Evolutionary conservation across 2,797 vertebrate genomes (phyloP), one percentile per base, ranked within the genome.

Genomic region (Pelodytes ibericus): DNA sequence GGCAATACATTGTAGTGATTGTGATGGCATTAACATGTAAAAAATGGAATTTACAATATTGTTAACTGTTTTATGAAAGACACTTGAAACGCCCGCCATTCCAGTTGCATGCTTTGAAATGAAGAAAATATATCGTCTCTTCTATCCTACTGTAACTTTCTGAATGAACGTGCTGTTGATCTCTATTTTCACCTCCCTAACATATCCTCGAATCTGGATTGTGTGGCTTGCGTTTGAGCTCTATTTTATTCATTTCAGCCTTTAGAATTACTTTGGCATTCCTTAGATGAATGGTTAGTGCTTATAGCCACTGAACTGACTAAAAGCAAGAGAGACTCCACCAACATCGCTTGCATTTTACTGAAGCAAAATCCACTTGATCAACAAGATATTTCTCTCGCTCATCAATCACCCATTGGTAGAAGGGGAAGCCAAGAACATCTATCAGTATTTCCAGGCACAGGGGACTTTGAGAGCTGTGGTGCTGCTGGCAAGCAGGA

Each of bases 231-330:
- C 9, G 47, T n/a, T 44, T 63, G 24, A 22, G 15, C 2, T 80
- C 66, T 56, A 47, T 11, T 73, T 24, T 84, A 66, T 88, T 81
- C 81, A 36, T 79, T 86, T 56, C 87, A 99, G 98, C 98, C 98
- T 0, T 75, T 99, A 83, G 98, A 99, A 88, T 89, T 98, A 79
- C 93, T 99, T 68, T 99, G 98, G 98, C 98, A 99, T 84, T 99
- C 97, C 1, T 89, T 99, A 82, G 97, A 99, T 22, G 98, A 99
- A 86, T 99, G 98, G 98, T 90, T 99, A 62, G 96, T 97, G 81
- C 93, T 99, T 73, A 98, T 99, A 90, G 95, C 96, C 76, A 95
- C 95, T 0, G 98, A 99, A 86, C 81, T 98, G 84, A 94, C 94
- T 85, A 94, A 93, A 83, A 95, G 88, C 88, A 91, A 86, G 80